These are phyloP conservation scores for Mastomys natalensis DNA, from an alignment of 2,113 vertebrate genomes.

Conservation along the genomic window DNA sequence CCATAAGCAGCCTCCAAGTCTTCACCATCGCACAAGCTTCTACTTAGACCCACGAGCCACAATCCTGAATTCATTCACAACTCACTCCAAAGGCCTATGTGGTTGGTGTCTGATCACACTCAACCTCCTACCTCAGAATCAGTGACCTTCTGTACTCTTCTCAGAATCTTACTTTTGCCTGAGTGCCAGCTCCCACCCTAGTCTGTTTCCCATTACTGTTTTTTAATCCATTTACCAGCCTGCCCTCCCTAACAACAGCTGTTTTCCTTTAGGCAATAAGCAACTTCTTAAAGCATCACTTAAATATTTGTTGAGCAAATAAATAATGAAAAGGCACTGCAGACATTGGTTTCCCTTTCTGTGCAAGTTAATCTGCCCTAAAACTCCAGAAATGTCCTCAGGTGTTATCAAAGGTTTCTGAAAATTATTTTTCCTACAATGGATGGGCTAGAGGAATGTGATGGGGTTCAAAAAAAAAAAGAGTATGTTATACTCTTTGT, in stretches of 20 bases:
- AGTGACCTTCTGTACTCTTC: not conserved
- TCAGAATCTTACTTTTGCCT: not conserved
- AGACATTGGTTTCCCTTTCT: constrained; percentile 4
- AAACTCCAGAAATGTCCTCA: constrained; percentile 46
- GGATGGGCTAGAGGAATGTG: not conserved
- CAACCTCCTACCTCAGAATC: not conserved
- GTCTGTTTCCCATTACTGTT: constrained; percentile 45
- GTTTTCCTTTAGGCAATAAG: constrained; percentile 46
- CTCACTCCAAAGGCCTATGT: not conserved
- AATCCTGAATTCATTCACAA: not conserved
- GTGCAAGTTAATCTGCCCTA: constrained; percentile 4
- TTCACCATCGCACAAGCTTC: not conserved
- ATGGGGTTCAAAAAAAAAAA: constrained; percentile 7
- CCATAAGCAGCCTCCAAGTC: not conserved
- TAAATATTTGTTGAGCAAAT: constrained; percentile 60
- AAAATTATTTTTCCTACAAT: constrained; percentile 38
- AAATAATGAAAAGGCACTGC: constrained; percentile 34
- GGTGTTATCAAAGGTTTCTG: constrained; percentile 28
- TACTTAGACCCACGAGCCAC: not conserved
- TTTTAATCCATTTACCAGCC: constrained; percentile 40
- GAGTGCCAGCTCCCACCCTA: not conserved
- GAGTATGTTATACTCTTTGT: not conserved
- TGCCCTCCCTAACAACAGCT: not conserved
- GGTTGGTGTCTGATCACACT: not conserved
- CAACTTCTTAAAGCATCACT: constrained; percentile 10